These are phyloP conservation scores for Pseudochaenichthys georgianus DNA, from an alignment of 2,797 vertebrate species.

Conservation along the genomic window DNA sequence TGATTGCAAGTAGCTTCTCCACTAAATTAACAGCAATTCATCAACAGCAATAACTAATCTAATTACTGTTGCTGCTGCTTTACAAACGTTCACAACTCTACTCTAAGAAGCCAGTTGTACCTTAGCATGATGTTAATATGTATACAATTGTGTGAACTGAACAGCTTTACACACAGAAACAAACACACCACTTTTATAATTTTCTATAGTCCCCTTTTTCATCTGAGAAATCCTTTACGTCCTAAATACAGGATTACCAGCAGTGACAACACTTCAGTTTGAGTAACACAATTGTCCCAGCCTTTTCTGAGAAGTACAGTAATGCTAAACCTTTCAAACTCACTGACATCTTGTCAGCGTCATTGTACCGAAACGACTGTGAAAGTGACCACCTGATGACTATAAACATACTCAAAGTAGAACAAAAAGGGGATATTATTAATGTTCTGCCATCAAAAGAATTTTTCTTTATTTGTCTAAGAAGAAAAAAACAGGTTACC, in stretches of 20 bases:
- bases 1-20: neutral
- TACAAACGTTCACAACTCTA: neutral
- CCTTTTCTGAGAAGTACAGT: constrained; percentile 59
- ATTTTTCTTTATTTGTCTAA: constrained; percentile 47
- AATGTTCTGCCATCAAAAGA: constrained; percentile 32
- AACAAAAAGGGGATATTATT: constrained; percentile 35
- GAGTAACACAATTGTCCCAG: constrained; percentile 49
- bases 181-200: neutral
- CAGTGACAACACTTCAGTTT: constrained; percentile 52
- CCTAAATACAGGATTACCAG: constrained; percentile 32
- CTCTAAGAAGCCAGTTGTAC: neutral
- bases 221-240: constrained; percentile 37
- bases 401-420: constrained; percentile 31
- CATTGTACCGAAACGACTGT: constrained; percentile 34
- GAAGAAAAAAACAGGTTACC: constrained; percentile 34
- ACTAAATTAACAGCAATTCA: neutral
- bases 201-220: neutral
- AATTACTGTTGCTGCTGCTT: neutral
- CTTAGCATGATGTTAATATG: neutral
- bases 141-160: neutral
- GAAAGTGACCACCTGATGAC: constrained; percentile 29
- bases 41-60: neutral
- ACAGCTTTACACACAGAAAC: neutral
- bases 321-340: constrained; percentile 45
- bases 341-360: constrained; percentile 39